A percentile compares a stretch with the other conserved stretches of the same genome.
Evolutionary conservation across 2,113 vertebrate species (phyloP).

Genomic region (Fulmarus glacialis): DNA sequence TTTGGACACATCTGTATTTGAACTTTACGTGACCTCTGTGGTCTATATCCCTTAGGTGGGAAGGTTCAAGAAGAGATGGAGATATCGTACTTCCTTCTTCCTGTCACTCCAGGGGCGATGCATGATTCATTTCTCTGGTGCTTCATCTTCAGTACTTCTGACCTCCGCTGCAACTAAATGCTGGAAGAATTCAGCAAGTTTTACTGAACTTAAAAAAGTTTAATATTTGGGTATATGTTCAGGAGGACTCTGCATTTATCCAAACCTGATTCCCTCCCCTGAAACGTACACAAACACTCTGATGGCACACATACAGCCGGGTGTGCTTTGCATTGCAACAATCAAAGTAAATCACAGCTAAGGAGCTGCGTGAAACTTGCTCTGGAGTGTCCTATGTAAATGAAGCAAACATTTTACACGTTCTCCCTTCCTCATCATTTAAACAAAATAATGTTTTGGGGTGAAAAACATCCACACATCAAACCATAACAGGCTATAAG

Average conservation of each 20-base stretch:
- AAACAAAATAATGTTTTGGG: background rate
- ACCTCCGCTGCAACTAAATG: background rate
- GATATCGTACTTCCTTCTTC: background rate
- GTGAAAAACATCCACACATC: background rate
- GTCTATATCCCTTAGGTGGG: background rate
- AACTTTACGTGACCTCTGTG: background rate
- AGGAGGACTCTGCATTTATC: background rate
- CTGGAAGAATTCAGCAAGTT: background rate
- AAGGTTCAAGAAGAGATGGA: background rate
- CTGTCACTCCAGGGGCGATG: rapidly evolving
- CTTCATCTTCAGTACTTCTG: background rate
- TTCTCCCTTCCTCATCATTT: background rate
- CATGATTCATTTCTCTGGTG: background rate
- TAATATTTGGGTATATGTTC: background rate
- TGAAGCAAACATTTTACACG: background rate
- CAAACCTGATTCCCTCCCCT: background rate
- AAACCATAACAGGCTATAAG: background rate
- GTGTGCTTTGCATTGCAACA: background rate
- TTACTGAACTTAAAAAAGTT: background rate
- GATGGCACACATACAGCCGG: rapidly evolving
- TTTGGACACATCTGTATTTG: background rate
- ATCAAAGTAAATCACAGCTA: background rate
- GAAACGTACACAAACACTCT: background rate
- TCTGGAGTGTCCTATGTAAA: background rate
- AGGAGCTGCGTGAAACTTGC: background rate